A percentile compares a stretch with the other conserved stretches of the same genome.
phyloP scores from a whole-genome alignment of 2,113 vertebrate species.

The Rhizomys pruinosus region DNA sequence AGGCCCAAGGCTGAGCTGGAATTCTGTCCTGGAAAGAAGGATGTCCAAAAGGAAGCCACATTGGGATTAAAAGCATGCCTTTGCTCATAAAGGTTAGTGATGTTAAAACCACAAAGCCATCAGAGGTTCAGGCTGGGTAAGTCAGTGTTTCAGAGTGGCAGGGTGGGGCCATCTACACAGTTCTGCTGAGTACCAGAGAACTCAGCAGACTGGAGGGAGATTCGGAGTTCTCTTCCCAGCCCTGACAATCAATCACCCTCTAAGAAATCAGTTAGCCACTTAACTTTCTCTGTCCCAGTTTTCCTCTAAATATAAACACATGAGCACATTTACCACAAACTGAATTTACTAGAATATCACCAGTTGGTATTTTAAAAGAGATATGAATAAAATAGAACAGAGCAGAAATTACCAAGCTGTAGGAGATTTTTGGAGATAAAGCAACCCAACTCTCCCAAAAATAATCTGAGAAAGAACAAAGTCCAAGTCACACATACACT shows the following conservation, averaged over 20 bases:
- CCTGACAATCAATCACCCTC: conserved; percentile 18
- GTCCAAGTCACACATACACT: background rate
- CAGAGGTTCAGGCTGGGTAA: conserved; percentile 80
- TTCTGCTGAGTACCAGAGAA: conserved; percentile 79
- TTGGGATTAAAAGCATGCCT: conserved; percentile 70
- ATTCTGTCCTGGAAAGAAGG: conserved; percentile 61
- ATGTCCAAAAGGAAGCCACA: conserved; percentile 73
- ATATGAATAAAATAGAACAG: conserved; percentile 52
- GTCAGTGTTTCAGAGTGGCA: conserved; percentile 72
- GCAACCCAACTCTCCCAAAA: conserved; percentile 16
- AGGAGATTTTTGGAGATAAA: conserved; percentile 47
- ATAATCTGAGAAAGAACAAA: background rate
- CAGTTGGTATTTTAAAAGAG: conserved; percentile 63
- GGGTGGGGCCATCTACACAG: conserved; percentile 67
- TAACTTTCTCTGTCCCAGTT: conserved; percentile 16
- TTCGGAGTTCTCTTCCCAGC: conserved; percentile 47
- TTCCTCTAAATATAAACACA: conserved; percentile 66
- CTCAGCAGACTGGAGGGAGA: background rate
- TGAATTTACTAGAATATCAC: conserved; percentile 61
- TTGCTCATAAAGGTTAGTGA: conserved; percentile 72
- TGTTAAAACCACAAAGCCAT: conserved; percentile 79
- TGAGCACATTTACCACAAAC: conserved; percentile 26
- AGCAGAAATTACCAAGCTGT: conserved; percentile 51
- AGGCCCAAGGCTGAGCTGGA: conserved; percentile 64
- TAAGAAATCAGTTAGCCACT: conserved; percentile 52